Conservation (phyloP, 1,140 invertebrate genomes). For the Brachionus asplanchnoidis region DNA sequence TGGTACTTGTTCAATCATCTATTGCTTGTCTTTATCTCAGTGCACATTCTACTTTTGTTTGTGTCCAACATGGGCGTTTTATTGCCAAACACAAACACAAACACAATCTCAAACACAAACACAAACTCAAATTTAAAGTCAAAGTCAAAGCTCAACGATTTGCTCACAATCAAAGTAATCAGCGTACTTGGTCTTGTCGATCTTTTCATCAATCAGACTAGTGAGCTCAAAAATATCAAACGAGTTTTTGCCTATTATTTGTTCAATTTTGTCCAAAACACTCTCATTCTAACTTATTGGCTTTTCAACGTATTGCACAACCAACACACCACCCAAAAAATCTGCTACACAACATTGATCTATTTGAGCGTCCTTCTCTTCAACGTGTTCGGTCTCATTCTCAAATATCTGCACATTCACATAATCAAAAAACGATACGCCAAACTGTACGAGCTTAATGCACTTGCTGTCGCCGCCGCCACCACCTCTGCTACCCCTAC, state of each 20-base stretch:
- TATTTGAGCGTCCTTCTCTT: slow-evolving; percentile 27
- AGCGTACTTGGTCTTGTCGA: neutral
- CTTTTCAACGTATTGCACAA: neutral
- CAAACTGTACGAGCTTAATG: neutral
- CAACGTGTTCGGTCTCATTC: slow-evolving; percentile 18
- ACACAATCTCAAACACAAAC: too few relatives aligned
- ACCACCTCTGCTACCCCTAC: too few relatives aligned
- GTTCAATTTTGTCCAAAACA: slow-evolving; percentile 8
- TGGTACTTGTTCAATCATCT: slow-evolving; percentile 29
- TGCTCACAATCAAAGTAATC: neutral
- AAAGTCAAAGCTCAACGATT: neutral
- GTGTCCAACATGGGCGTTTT: neutral
- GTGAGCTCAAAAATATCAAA: neutral
- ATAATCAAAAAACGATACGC: slow-evolving; percentile 15
- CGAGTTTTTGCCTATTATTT: neutral
- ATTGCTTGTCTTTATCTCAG: neutral
- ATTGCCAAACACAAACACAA: neutral
- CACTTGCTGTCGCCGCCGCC: too few relatives aligned
- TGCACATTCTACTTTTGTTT: neutral
- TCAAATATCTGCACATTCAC: slow-evolving; percentile 31
- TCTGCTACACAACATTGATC: neutral
- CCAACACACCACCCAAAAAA: neutral
- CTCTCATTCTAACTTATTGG: slow-evolving; percentile 3
- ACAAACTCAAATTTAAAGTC: too few relatives aligned
- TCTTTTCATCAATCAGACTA: slow-evolving; percentile 18